Conservation (phyloP, 2,888 invertebrate species). For the Nesidiocoris tenuis region DNA sequence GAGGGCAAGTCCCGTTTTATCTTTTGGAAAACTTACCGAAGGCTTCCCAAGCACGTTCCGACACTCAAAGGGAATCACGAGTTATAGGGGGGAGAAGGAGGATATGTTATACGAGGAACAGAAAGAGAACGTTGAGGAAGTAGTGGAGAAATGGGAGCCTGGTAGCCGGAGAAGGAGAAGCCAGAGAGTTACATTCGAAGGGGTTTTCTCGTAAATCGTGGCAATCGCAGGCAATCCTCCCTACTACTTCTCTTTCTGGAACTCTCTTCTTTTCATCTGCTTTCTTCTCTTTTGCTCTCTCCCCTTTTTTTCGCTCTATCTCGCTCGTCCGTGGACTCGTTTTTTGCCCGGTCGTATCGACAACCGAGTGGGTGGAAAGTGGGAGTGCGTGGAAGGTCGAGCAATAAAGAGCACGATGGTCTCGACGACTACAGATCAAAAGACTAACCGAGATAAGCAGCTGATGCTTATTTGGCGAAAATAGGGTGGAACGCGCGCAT, state of each 20-base stretch:
- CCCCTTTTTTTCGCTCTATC: background rate
- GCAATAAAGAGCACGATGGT: background rate
- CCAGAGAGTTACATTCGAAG: background rate
- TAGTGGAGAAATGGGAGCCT: background rate
- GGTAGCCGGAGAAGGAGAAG: slow-evolving; percentile 6
- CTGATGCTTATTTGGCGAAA: background rate
- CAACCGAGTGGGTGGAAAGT: background rate
- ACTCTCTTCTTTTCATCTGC: background rate
- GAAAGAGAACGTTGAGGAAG: background rate
- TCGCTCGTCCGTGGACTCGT: too few relatives aligned
- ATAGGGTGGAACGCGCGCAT: background rate
- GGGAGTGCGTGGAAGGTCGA: background rate
- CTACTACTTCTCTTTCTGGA: slow-evolving; percentile 10
- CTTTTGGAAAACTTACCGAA: slow-evolving; percentile 19
- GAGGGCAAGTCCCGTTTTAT: background rate
- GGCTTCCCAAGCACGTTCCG: slow-evolving; percentile 21
- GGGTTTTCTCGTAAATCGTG: slow-evolving; percentile 20
- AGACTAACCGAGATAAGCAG: background rate
- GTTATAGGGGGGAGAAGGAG: background rate
- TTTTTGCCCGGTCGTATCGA: too few relatives aligned
- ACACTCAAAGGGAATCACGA: slow-evolving; percentile 16
- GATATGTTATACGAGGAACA: background rate
- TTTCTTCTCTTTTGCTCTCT: background rate
- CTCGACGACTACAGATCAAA: background rate
- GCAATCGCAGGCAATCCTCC: slow-evolving; percentile 22